phyloP scores from a whole-genome alignment of 2,797 vertebrate genomes.

The Sternarchorhynchus goeldii region DNA sequence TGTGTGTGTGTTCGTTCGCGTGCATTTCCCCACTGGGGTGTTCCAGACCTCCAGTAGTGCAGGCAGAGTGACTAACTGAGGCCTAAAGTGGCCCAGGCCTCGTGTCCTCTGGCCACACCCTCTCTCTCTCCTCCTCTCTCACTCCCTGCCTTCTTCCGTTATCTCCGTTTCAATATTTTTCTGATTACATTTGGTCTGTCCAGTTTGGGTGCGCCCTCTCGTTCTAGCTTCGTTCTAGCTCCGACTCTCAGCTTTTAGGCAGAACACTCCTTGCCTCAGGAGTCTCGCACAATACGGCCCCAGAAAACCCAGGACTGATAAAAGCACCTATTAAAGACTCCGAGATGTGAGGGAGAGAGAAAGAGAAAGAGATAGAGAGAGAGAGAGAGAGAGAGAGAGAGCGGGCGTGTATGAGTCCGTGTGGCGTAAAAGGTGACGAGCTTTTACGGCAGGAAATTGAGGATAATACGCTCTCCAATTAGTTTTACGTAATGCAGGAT shows the following conservation, averaged over 20 bases:
- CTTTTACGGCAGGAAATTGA: constrained; percentile 66
- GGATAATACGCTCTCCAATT: constrained; percentile 74
- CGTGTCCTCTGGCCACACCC: constrained; percentile 61
- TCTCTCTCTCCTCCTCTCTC: constrained; percentile 10
- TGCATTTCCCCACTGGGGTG: constrained; percentile 61
- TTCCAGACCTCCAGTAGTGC: constrained; percentile 69
- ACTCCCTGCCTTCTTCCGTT: neutral
- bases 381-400: constrained; percentile 66
- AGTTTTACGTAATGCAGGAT: constrained; percentile 79
- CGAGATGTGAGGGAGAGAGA: constrained; percentile 78
- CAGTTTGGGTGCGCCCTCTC: constrained; percentile 60
- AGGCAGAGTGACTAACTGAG: constrained; percentile 64
- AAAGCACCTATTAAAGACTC: constrained; percentile 79
- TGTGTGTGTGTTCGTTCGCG: constrained; percentile 19
- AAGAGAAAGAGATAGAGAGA: constrained; percentile 69
- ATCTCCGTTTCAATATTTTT: constrained; percentile 13
- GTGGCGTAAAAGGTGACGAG: constrained; percentile 45
- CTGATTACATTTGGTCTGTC: constrained; percentile 51
- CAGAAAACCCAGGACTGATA: constrained; percentile 73
- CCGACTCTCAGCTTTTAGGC: constrained; percentile 60
- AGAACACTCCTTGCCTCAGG: constrained; percentile 73
- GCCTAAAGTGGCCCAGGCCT: constrained; percentile 56
- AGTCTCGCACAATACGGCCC: constrained; percentile 66
- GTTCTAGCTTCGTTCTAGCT: constrained; percentile 57
- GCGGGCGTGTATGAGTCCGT: constrained; percentile 57